These are phyloP conservation scores for Tympanuchus pallidicinctus DNA, from an alignment of 2,113 vertebrate species.

Conservation along the genomic window DNA sequence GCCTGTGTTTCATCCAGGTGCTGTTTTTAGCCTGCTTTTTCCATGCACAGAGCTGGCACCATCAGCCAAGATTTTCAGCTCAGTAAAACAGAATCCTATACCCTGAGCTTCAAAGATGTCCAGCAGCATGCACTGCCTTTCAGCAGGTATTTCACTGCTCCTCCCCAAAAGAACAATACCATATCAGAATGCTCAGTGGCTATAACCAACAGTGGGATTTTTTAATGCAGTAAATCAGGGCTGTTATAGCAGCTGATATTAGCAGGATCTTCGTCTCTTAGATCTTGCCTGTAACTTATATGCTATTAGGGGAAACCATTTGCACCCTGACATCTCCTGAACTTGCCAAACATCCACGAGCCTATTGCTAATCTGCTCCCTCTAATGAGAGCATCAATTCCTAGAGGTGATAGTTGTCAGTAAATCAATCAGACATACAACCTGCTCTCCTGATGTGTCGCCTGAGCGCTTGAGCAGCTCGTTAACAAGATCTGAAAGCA, in stretches of 20 bases:
- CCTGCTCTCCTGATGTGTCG: slow-evolving; percentile 20
- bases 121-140: neutral
- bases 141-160: neutral
- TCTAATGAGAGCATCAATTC: slow-evolving; percentile 59
- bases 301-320: slow-evolving; percentile 9
- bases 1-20: neutral
- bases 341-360: neutral
- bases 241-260: neutral
- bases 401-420: neutral
- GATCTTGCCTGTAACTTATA: neutral
- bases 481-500: slow-evolving; percentile 25
- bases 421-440: slow-evolving; percentile 33
- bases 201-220: neutral
- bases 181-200: neutral
- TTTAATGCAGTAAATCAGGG: neutral
- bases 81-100: neutral
- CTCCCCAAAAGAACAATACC: neutral
- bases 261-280: neutral
- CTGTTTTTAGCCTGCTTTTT: neutral
- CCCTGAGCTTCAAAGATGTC: neutral
- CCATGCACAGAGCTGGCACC: neutral
- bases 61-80: neutral
- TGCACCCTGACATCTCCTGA: neutral
- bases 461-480: neutral
- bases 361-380: slow-evolving; percentile 31